Conservation (phyloP, 2,888 invertebrate species). For the Eurytoma californica region DNA sequence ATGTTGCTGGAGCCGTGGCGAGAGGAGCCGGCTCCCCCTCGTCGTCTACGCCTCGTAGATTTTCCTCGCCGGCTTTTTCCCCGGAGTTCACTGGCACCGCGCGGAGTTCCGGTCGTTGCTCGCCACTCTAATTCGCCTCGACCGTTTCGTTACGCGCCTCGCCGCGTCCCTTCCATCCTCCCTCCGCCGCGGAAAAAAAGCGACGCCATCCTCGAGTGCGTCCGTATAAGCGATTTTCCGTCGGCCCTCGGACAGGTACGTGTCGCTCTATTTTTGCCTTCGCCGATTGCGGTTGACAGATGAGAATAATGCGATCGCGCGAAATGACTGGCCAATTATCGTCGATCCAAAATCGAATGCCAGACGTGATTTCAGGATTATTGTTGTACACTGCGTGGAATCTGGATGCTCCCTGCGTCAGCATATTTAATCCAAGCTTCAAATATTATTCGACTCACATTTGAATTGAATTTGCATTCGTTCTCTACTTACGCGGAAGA, state of each 20-base stretch:
- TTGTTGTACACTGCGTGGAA: too few relatives aligned
- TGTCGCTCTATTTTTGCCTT: neutral
- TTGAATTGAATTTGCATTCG: too few relatives aligned
- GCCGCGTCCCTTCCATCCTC: slow-evolving; percentile 1
- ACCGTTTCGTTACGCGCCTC: slow-evolving; percentile 55
- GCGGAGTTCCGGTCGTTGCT: slow-evolving; percentile 67
- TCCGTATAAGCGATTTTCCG: neutral
- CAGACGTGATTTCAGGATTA: too few relatives aligned
- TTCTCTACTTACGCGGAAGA: too few relatives aligned
- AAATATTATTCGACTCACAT: too few relatives aligned
- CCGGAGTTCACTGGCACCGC: slow-evolving; percentile 68
- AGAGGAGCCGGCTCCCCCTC: slow-evolving; percentile 11
- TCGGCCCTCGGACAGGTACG: neutral
- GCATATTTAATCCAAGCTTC: too few relatives aligned
- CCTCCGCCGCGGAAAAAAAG: neutral
- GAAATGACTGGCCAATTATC: too few relatives aligned
- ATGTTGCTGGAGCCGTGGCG: neutral
- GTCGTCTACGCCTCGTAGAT: slow-evolving; percentile 25
- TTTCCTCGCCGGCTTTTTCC: slow-evolving; percentile 35
- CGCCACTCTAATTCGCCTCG: slow-evolving; percentile 56
- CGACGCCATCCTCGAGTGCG: neutral
- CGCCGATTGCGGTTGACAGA: too few relatives aligned
- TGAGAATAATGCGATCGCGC: too few relatives aligned
- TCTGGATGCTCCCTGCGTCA: too few relatives aligned
- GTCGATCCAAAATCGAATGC: too few relatives aligned